Evolutionary conservation across 2,113 vertebrate genomes (phyloP).

Genomic region (Bubo blakistoni): DNA sequence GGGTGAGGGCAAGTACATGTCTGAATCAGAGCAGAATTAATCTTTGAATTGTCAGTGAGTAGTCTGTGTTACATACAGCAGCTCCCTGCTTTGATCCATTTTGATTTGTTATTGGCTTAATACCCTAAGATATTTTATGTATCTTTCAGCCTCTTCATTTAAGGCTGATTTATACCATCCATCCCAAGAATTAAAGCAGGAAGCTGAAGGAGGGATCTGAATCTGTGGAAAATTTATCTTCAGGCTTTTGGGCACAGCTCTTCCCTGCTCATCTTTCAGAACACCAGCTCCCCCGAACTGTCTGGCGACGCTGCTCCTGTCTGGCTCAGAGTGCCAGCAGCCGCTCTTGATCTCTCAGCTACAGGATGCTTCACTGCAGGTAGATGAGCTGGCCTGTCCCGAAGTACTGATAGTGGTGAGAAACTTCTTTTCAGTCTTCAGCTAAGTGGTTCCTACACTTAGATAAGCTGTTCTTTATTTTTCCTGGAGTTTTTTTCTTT

Average conservation of each 20-base stretch:
- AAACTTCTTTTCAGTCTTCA: neutral
- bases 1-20: neutral
- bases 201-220: neutral
- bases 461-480: conserved; percentile 20
- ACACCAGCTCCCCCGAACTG: neutral
- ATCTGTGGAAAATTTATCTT: neutral
- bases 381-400: neutral
- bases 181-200: neutral
- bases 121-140: neutral
- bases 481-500: neutral
- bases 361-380: neutral
- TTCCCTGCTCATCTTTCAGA: neutral
- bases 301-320: neutral
- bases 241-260: neutral
- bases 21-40: neutral
- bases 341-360: neutral
- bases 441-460: neutral
- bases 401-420: neutral
- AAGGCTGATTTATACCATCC: neutral
- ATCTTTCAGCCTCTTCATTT: neutral
- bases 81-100: neutral
- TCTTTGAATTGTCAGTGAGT: neutral
- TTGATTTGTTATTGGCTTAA: neutral
- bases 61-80: neutral
- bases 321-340: neutral